Base-by-base conservation (phyloP, 1,140 invertebrate genomes). In the Aphelenchoides besseyi region DNA sequence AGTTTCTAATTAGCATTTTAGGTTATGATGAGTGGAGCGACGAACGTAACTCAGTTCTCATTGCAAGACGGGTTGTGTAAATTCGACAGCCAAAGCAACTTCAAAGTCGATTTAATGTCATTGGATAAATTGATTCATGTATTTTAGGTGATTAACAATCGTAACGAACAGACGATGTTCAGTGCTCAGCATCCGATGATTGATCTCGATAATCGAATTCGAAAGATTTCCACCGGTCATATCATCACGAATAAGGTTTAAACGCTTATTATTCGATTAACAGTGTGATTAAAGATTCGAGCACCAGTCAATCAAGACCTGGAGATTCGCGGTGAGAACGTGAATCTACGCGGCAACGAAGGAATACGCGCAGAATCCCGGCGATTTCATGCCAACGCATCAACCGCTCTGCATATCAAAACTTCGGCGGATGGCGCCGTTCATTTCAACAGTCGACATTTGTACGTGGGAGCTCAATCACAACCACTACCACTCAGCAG, bases 161-260 rank as follows among this genome's bases (percentile, higher is more conserved):
- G 67, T 18, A 66, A 77, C 29, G 78, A 74, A 12, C 82, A 82
- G 71, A 70, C 69, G 3, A 36, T 79, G 33, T 79, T 79, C 54
- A 72, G 61, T 70, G 78, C 78, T 8, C 68, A 70, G 18, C 68
- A 79, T 57, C 78, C 78, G 18, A 61, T 73, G 16, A 71, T 79
- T 9, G 63, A 68, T 32, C 75, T 79, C 28, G 78, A 79, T 29
- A 48, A 70, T 26, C 52, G 69, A 55, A 80, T 82, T 29, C 74
- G 75, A 69, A 53, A 70, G 33, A 69, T 79, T 57, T 67, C 80
- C 3, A 57, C 78, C 23, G 55, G 68, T 23, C 33, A 78, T 32
- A 79, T 79, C 29, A 70, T 79, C 53, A 79, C 78, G 23, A 79
- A 82, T 62, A 79, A 79, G 64, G 77, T 79, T 3, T 9, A 70